Conservation (phyloP, 2,888 invertebrate species). For the Deilephila porcellus region DNA sequence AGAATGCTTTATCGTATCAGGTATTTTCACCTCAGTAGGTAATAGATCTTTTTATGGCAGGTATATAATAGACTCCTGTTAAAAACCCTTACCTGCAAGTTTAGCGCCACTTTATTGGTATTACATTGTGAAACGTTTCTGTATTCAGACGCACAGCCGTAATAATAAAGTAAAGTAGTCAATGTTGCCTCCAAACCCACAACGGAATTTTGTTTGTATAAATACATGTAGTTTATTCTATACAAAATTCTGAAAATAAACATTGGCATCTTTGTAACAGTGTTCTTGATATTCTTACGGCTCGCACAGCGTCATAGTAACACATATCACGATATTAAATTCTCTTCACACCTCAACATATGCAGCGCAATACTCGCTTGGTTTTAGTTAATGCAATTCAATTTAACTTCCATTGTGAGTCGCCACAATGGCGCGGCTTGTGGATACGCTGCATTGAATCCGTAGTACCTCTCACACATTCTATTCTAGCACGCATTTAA, state of each 20-base stretch:
- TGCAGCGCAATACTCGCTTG: constrained; percentile 38
- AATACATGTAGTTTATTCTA: background rate
- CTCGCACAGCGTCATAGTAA: constrained; percentile 6
- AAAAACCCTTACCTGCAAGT: too few relatives aligned
- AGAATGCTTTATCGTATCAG: too few relatives aligned
- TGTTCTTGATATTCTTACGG: constrained; percentile 12
- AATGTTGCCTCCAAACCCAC: too few relatives aligned
- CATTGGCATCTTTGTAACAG: background rate
- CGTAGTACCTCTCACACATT: constrained; percentile 59
- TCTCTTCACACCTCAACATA: constrained; percentile 23
- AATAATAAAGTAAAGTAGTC: too few relatives aligned
- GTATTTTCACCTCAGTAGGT: too few relatives aligned
- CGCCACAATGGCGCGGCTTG: constrained; percentile 53
- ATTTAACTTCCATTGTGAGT: constrained; percentile 63
- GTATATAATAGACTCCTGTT: too few relatives aligned
- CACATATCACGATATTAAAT: constrained; percentile 15
- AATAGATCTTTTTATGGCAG: too few relatives aligned
- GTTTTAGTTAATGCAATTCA: constrained; percentile 62
- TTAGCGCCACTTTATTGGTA: too few relatives aligned
- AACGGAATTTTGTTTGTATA: background rate
- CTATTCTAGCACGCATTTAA: constrained; percentile 59
- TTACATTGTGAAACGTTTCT: too few relatives aligned
- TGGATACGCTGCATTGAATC: constrained; percentile 51
- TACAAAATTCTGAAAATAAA: background rate
- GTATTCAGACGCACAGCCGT: too few relatives aligned